Base-by-base conservation (phyloP, 64 coral and sea anemone species). In the Anthopleura sola region DNA sequence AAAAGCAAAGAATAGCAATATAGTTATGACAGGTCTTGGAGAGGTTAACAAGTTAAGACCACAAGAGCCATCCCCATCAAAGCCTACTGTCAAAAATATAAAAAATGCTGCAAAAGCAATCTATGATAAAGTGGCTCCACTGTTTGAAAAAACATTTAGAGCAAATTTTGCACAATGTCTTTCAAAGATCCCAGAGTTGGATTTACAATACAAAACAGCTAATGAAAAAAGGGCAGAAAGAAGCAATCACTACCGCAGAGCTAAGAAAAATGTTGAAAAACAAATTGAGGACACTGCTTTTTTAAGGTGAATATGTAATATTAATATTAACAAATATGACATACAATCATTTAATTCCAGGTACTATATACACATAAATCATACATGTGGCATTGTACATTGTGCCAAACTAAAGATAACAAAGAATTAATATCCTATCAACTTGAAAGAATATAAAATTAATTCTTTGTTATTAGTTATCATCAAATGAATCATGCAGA, bases 101-200 rank as follows among this genome's bases (percentile, higher is more conserved):
- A 68, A 71, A 78, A 31, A 85, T 24, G 47, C 75, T 79, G 89
- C 89, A 11, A 80, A 80, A 38, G 74, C 85, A 75, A 60, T 91
- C 14, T 86, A 81, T 51, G 69, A 85, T 26, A 85, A 91, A 86
- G 78, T 86, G 26, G 90, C 85, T 51, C n/a, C 77, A 60, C 69
- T 49, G 37, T 82, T 83, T 60, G 37, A 91, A 24, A 87, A 68
- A 82, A 64, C 19, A 50, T 86, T n/a, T 74, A 85, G 80, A 19
- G 79, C 56, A 64, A 66, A n/a, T 49, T 82, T 91, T 91, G 68
- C 68, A 0, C 6, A 75, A 36, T 0, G 68, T 36, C 68, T 75
- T 0, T 28, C 68, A 75, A 75, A 75, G 34, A 36, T 75, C n/a
- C 68, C 68, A 75, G 68, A 36, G 16, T 75, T 75, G n/a, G 68